Evolutionary conservation across 2,113 vertebrate species (phyloP), one percentile per base, ranked within the genome.

Genomic region (Pelvicachromis taeniatus): DNA sequence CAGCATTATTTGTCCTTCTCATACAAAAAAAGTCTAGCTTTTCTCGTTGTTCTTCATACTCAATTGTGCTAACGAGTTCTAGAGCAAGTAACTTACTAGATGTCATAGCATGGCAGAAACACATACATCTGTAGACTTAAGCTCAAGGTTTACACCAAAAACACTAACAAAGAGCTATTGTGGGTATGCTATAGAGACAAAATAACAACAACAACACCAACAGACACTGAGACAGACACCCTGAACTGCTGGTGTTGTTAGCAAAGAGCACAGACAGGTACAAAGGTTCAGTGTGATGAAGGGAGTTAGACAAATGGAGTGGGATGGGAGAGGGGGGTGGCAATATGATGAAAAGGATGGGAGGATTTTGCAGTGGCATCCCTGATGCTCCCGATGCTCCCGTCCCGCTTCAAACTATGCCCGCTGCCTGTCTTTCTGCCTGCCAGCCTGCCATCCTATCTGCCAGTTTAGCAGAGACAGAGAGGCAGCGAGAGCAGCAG

Each of bases 251-350:
- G 92, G 89, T 89, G 91, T 90, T 94, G 94, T 95, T 95, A 92
- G 92, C 94, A 95, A 93, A 95, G 94, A 93, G 93, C 94, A 94
- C 90, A 94, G 93, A 91, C 88, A 93, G 93, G 95, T 94, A 94
- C 94, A 95, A 94, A 96, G 95, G 95, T 96, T 96, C 95, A 92
- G 89, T 84, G 89, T 89, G 94, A 95, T 93, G 91, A 95, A 94
- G 89, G 90, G 83, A 93, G 89, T 73, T 53, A 90, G 87, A 92
- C 83, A 93, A 94, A 94, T 78, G 86, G 89, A 79, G 45, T 31
- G 45, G 70, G 42, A 82, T 80, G 85, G 81, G 82, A 77, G 75
- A 78, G 84, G 78, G 89, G 89, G 86, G 86, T 81, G 91, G 92
- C 91, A 94, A 89, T 90, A 63, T 89, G 93, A 95, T 94, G 92